Evolutionary conservation across 2,113 vertebrate species (phyloP).

Genomic region (Ctenodactylus gundi): DNA sequence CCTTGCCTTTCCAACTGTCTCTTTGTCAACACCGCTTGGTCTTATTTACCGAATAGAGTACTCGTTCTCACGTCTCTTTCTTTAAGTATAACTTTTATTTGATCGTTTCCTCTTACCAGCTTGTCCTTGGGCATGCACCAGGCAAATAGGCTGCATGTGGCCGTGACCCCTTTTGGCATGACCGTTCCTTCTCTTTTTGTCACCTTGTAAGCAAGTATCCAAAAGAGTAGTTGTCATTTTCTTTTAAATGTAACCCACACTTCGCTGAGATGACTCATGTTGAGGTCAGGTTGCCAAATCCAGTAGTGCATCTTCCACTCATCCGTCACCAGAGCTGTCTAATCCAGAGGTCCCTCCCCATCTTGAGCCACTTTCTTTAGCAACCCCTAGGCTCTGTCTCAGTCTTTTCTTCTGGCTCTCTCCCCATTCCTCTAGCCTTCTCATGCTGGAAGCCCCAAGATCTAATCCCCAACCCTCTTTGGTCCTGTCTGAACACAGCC

Average conservation of each 20-base stretch:
- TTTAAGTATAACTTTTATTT: no score
- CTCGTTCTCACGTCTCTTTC: no score
- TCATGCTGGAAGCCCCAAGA: rapidly evolving
- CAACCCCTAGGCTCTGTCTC: no score
- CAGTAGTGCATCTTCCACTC: rapidly evolving
- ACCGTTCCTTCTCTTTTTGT: no score
- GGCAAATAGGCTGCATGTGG: no score
- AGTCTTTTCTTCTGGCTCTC: rapidly evolving
- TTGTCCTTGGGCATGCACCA: no score
- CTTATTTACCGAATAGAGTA: neutral
- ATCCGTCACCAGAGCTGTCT: rapidly evolving
- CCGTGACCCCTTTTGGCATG: no score
- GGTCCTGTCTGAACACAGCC: neutral
- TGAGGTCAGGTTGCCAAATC: neutral
- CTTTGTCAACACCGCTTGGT: rapidly evolving
- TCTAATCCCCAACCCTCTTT: neutral
- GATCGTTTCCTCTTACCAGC: no score
- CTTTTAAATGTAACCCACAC: no score
- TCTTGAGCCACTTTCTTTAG: rapidly evolving
- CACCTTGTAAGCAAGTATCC: no score
- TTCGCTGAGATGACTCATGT: neutral
- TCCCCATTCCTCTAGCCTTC: rapidly evolving
- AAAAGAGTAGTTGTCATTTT: neutral
- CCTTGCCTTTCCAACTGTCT: neutral
- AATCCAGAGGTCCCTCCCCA: rapidly evolving